Evolutionary conservation across 2,113 vertebrate genomes (phyloP), one percentile per base, ranked within the genome.

Genomic region (Butorides virescens): DNA sequence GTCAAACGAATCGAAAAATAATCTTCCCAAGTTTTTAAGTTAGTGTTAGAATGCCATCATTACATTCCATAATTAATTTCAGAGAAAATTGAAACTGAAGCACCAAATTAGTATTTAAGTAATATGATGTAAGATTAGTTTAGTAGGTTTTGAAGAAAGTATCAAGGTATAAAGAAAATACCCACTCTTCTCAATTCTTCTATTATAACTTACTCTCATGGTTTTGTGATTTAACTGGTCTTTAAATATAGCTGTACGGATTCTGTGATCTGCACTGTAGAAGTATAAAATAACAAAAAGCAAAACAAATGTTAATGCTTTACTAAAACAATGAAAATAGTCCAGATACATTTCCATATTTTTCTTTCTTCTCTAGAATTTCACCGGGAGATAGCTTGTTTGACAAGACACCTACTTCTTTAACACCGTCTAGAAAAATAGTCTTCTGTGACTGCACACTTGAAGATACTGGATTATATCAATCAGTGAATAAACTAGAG

Each of bases 301-400:
- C 13, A 42, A 75, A 90, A 42, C 10, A 26, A 58, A 29, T 0
- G 1, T 61, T 37, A 36, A 67, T 76, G 30, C 37, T 71, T 68
- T 37, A 32, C 6, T 82, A 32, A 61, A 44, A 39, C 50, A 70
- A 26, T 63, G 9, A 42, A 82, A 53, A 63, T 42, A 42, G 17
- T 71, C 78, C 44, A 75, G 46, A 42, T 65, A 42, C 16, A 65
- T 10, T 79, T 77, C 67, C 3, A 62, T 84, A 22, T 90, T 77
- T 95, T 53, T 58, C 62, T 81, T 93, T 56, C 36, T 80, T 62
- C 91, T n/a, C 39, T 96, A 99, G 99, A 96, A 98, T 99, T 88
- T 90, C 97, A 42, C 98, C 99, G 59, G 98, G 99, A 92, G 96
- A 96, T 75, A 99, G 99, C 91, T 96, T 99, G 88, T 99, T 99